Evolutionary conservation across 1,140 invertebrate species (phyloP), one percentile per base, ranked within the genome.

Genomic region (Lepidurus packardi): DNA sequence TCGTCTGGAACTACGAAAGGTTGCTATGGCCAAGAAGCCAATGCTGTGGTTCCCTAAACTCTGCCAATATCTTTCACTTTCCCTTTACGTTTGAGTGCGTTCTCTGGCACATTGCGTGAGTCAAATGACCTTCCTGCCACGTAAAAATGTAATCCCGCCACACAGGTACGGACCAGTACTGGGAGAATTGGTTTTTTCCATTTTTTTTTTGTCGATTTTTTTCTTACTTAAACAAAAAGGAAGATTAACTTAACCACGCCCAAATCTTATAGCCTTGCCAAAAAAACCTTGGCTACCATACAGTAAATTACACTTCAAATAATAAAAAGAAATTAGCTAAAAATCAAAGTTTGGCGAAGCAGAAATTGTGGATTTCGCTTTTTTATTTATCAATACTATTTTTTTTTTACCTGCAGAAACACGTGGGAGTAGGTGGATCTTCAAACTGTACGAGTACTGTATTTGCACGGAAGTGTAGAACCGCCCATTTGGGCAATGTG

Each of bases 401-500:
- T 65, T n/a, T n/a, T n/a, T 65, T 65, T 65, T 65, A 65, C 53
- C 53, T 65, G 53, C 53, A 65, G 21, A 65, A 65, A 65, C 53
- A 65, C 53, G 53, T 65, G 53, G 16, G 53, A 4, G 53, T 65
- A 65, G 53, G 53, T 21, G 53, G 53, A 65, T 65, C 53, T 65
- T 65, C 53, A n/a, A 65, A 7, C 5, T 13, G 16, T 21, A 7
- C 53, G 21, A 65, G 53, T 21, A 65, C 16, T 13, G 53, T 21
- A 65, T 7, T 65, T 7, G n/a, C 16, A 13, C 53, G 53, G 13
- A 65, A 21, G 8, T 65, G 21, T 21, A 65, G 21, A 65, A 65
- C n/a, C 53, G 53, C 53, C 53, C 53, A 65, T 65, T 65, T 65
- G 16, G 53, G 53, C 53, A 65, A 65, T 13, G 53, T 65, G 16